Conservation (phyloP, 2,113 vertebrate species). For the Hippocampus abdominalis region DNA sequence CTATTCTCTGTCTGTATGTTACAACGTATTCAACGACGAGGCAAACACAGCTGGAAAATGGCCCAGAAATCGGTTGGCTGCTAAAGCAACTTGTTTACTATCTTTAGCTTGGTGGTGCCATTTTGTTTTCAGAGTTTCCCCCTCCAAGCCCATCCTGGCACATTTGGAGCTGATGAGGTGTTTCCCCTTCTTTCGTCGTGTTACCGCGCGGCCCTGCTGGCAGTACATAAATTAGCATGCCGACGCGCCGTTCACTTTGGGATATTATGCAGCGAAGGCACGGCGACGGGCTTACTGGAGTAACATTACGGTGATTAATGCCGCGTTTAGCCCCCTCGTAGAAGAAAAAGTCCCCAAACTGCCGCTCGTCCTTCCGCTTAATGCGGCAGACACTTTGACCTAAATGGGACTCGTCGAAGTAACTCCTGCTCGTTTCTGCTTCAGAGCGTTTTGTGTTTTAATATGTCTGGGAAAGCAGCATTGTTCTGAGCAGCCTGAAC, state of each 20-base stretch:
- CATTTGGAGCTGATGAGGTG: neutral
- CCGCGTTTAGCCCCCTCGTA: constrained; percentile 52
- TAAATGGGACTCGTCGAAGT: constrained; percentile 62
- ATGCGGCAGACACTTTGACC: constrained; percentile 56
- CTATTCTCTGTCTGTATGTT: neutral
- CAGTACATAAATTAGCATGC: constrained; percentile 67
- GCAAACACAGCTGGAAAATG: neutral
- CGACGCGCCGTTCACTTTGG: constrained; percentile 55
- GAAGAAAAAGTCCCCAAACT: constrained; percentile 57
- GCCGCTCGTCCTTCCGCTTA: constrained; percentile 56
- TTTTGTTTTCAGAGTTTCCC: neutral
- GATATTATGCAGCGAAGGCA: constrained; percentile 62
- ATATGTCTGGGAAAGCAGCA: constrained; percentile 57
- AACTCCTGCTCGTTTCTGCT: constrained; percentile 56
- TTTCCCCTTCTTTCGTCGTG: constrained; percentile 15
- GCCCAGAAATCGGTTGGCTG: neutral
- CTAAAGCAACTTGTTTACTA: neutral
- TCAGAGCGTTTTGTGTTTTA: constrained; percentile 64
- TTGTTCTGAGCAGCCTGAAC: neutral
- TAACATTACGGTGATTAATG: constrained; percentile 70
- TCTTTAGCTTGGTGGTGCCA: neutral
- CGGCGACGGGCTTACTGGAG: constrained; percentile 53
- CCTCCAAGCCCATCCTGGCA: neutral
- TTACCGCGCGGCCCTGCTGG: constrained; percentile 46
- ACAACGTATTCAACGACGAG: neutral